Evolutionary conservation across 1,140 invertebrate species (phyloP).

Genomic region (Cataglyphis hispanica): DNA sequence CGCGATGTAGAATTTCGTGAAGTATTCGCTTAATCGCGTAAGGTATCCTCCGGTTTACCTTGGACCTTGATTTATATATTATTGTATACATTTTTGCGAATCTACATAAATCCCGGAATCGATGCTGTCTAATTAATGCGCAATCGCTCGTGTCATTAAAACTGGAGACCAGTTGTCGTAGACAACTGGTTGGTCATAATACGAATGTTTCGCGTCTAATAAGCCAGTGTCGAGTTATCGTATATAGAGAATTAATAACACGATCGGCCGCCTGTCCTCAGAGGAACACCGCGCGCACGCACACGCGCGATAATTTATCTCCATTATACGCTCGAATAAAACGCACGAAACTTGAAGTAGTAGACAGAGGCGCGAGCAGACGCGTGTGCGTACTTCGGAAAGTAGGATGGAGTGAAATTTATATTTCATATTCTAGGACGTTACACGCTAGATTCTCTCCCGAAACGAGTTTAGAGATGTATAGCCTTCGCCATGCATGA

Average conservation of each 20-base stretch:
- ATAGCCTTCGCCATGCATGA: conserved; percentile 17
- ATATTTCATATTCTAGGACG: conserved; percentile 32
- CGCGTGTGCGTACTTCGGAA: conserved; percentile 33
- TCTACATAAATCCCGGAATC: background rate
- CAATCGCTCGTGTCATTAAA: conserved; percentile 27
- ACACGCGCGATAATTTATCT: conserved; percentile 49
- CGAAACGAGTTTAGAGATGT: conserved; percentile 36
- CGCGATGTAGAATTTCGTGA: background rate
- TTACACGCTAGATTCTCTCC: background rate
- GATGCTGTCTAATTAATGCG: conserved; percentile 30
- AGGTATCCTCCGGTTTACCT: background rate
- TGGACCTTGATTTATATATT: conserved; percentile 5
- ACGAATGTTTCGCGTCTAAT: conserved; percentile 46
- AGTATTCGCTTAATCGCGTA: background rate
- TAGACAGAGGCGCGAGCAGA: conserved; percentile 28
- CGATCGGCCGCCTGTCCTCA: too few relatives aligned
- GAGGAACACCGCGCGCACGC: conserved; percentile 29
- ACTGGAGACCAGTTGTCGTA: conserved; percentile 38
- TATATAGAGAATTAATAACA: conserved; percentile 59
- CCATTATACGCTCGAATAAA: conserved; percentile 28
- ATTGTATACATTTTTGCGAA: background rate
- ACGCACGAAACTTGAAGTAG: background rate
- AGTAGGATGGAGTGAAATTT: conserved; percentile 25
- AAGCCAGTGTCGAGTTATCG: conserved; percentile 52
- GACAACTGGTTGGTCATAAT: conserved; percentile 43